These are phyloP conservation scores for Pristis pectinata DNA, from an alignment of 2,797 vertebrate species.

Conservation along the genomic window DNA sequence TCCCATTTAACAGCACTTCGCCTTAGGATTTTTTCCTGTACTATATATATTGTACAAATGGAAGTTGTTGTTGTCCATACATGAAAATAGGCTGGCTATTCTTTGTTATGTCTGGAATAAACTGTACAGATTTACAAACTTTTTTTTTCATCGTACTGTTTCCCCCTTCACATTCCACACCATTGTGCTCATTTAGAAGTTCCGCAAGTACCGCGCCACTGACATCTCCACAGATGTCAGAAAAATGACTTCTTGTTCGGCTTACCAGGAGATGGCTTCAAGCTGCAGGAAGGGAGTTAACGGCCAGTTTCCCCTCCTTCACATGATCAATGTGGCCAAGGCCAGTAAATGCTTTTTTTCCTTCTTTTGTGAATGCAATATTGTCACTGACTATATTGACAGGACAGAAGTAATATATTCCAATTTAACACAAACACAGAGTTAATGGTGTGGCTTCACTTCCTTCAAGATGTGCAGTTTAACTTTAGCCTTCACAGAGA, in stretches of 20 bases:
- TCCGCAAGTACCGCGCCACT: background rate
- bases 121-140: background rate
- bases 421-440: background rate
- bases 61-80: background rate
- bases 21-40: too few relatives aligned
- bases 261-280: slow-evolving; percentile 1
- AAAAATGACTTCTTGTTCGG: slow-evolving; percentile 15
- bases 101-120: background rate
- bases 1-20: too few relatives aligned
- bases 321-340: background rate
- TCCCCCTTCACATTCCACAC: background rate
- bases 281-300: slow-evolving; percentile 20
- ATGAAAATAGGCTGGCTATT: background rate
- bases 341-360: background rate
- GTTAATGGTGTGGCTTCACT: background rate
- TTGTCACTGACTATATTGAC: background rate
- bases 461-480: slow-evolving; percentile 12
- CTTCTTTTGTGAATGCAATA: background rate
- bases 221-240: background rate
- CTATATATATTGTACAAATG: too few relatives aligned
- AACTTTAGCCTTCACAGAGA: background rate
- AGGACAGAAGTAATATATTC: background rate
- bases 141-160: background rate
- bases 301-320: slow-evolving; percentile 22
- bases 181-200: background rate